Percentiles rank a stretch among this genome's conserved stretches.
Evolutionary conservation across 2,888 invertebrate genomes (phyloP).

Genomic region (Ephialtes manifestator): DNA sequence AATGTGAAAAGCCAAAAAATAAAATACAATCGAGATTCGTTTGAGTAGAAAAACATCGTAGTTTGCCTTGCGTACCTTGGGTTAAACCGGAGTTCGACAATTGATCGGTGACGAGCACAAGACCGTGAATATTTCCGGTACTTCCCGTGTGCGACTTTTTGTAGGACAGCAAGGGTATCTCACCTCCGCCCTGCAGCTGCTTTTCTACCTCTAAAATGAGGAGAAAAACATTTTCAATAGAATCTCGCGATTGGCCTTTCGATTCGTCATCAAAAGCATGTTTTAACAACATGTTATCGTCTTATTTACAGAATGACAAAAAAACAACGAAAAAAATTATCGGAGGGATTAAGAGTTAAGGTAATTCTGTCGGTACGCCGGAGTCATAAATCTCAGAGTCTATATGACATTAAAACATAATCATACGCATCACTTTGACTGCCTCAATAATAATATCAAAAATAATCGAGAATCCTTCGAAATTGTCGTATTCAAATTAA

Average conservation of each 20-base stretch:
- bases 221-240: conserved; percentile 69
- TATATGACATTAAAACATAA: no score
- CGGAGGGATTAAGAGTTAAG: background rate
- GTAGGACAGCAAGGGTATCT: conserved; percentile 88
- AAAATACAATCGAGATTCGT: background rate
- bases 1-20: background rate
- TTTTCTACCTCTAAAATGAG: conserved; percentile 95
- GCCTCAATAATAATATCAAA: no score
- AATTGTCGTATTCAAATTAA: no score
- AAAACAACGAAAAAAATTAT: background rate
- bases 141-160: conserved; percentile 89
- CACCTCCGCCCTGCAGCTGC: conserved; percentile 92
- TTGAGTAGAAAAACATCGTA: background rate
- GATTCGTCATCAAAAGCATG: background rate
- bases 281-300: background rate
- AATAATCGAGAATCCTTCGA: no score
- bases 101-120: conserved; percentile 86
- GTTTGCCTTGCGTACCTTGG: conserved; percentile 76
- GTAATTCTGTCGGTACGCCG: no score
- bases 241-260: conserved; percentile 42
- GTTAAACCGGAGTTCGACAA: conserved; percentile 81
- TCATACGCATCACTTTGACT: no score
- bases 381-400: no score
- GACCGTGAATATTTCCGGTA: conserved; percentile 88
- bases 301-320: background rate